A percentile compares a stretch with the other conserved stretches of the same genome.
phyloP scores from a whole-genome alignment of 2,113 vertebrate genomes.

The Sylvilagus bachmani region DNA sequence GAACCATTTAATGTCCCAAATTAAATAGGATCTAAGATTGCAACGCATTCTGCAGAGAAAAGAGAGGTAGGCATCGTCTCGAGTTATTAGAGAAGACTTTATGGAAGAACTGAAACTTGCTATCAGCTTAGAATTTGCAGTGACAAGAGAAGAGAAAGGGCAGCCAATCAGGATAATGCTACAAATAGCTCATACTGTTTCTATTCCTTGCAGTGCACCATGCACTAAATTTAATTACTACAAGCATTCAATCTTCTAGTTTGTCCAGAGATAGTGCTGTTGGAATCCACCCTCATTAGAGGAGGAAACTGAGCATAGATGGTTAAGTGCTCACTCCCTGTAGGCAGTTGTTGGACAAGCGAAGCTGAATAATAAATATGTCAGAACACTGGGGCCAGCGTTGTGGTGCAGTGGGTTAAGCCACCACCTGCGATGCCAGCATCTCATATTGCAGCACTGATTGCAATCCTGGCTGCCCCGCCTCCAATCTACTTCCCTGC shows the following conservation, averaged over 20 bases:
- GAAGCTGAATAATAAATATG: not conserved
- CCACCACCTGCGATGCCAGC: too few species aligned
- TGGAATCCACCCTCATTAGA: not conserved
- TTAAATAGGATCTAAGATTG: conserved; percentile 48
- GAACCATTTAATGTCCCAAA: conserved; percentile 35
- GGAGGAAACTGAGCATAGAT: not conserved
- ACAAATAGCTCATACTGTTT: not conserved
- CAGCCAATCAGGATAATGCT: not conserved
- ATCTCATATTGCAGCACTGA: too few species aligned
- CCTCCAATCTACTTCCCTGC: too few species aligned
- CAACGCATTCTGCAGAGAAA: not conserved
- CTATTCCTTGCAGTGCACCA: not conserved
- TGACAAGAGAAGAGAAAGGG: not conserved
- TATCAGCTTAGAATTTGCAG: not conserved
- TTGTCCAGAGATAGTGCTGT: not conserved
- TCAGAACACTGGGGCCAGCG: too few species aligned
- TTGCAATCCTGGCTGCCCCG: too few species aligned
- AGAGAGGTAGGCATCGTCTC: not conserved
- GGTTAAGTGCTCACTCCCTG: not conserved
- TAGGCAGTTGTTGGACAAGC: not conserved
- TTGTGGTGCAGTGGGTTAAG: too few species aligned
- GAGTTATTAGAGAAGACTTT: conserved; percentile 26
- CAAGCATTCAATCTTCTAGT: not conserved
- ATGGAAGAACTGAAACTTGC: not conserved
- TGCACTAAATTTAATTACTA: not conserved